Evolutionary conservation across 2,888 invertebrate genomes (phyloP).

Genomic region (Aricia artaxerxes): DNA sequence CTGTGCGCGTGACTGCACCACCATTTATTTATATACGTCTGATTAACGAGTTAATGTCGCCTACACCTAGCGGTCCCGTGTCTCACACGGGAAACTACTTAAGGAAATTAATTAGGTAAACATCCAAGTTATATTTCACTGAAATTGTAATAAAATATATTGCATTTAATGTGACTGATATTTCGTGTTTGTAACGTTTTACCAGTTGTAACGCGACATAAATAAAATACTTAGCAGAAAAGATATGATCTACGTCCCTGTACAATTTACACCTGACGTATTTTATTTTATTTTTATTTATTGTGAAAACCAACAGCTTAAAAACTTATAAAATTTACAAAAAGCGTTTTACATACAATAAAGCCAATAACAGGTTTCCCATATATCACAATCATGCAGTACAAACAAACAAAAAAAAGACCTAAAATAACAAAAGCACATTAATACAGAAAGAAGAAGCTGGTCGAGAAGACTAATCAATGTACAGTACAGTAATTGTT

Average conservation of each 20-base stretch:
- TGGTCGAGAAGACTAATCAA: too few species aligned
- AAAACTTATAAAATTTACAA: too few species aligned
- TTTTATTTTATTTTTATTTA: too few species aligned
- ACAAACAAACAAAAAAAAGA: too few species aligned
- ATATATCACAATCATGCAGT: too few species aligned
- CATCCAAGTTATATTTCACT: constrained; percentile 1
- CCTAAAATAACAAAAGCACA: too few species aligned
- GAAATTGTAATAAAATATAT: neutral
- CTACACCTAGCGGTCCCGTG: constrained; percentile 5
- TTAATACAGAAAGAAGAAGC: too few species aligned
- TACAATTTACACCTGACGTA: too few species aligned
- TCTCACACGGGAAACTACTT: constrained; percentile 3
- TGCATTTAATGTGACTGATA: neutral
- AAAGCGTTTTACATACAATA: too few species aligned
- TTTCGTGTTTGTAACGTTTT: neutral
- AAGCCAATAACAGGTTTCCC: too few species aligned
- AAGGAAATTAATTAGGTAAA: neutral
- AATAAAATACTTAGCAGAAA: neutral
- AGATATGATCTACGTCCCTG: neutral
- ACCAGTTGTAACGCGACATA: neutral
- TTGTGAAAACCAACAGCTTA: too few species aligned
- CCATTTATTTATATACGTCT: constrained; percentile 40
- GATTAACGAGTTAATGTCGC: constrained; percentile 27
- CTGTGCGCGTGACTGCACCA: constrained; percentile 45
- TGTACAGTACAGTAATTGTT: too few species aligned